Evolutionary conservation across 1,140 invertebrate species (phyloP), one percentile per base, ranked within the genome.

Genomic region (Pomacea maculata): DNA sequence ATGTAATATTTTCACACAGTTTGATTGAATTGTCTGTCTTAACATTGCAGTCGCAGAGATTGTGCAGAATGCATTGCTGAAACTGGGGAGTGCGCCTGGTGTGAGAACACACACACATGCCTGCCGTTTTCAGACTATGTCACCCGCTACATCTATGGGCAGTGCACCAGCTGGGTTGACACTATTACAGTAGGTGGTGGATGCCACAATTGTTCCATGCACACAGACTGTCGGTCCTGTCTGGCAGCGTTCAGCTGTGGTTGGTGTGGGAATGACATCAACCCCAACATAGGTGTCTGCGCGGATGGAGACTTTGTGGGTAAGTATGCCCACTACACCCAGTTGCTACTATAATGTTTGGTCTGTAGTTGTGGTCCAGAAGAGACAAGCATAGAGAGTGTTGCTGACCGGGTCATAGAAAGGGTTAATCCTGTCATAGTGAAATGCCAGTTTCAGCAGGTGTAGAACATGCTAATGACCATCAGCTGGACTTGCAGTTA

Each of bases 91-190:
- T 99, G 97, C 91, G 97, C 97, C 0, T 99, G 97, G 97, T 98
- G 97, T 89, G 96, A 97, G 87, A 95, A 96, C 64, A 97, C 95
- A 6, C 88, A 92, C 83, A 95, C 97, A 87, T 99, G 97, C 89
- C 97, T 98, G 89, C 96, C 96, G 67, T 98, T 98, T 92, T 96
- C 96, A 3, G 96, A 97, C 9, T 98, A 98, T 89, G 97, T 97
- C 3, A 97, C 96, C 80, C 95, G 97, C 85, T 97, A 97, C 92
- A 95, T 97, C 85, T 98, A 97, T 91, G 97, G 97, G 0, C 92
- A 96, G 80, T 99, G 97, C 87, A 93, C 95, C 10, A 95, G 97
- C 87, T 98, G 97, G 97, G 93, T 97, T 65, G 97, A 98, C 91
- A 90, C 89, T 19, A 80, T 86, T 83, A 71, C 85, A 77, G 25